Conservation (phyloP, 1,140 invertebrate species). For the Piezodorus guildinii region DNA sequence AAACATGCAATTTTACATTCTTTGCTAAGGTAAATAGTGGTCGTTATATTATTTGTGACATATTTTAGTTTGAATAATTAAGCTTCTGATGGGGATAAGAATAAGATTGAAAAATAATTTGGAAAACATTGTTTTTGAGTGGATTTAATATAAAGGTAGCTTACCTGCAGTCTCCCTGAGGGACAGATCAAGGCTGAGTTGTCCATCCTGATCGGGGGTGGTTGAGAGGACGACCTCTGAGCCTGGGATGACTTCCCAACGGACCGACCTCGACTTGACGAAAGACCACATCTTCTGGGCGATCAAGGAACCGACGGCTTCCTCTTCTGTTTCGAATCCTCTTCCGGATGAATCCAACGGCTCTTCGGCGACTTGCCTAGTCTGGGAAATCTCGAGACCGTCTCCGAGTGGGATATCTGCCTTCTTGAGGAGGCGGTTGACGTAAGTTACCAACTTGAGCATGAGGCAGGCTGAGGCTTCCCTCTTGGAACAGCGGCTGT, state of each 20-base stretch:
- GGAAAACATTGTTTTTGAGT: too few species aligned
- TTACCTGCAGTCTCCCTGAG: slow-evolving; percentile 32
- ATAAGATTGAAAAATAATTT: too few species aligned
- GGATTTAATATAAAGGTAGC: too few species aligned
- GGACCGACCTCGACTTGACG: slow-evolving; percentile 52
- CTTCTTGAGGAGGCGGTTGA: slow-evolving; percentile 67
- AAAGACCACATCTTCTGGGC: slow-evolving; percentile 61
- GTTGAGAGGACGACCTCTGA: slow-evolving; percentile 61
- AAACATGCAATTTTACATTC: too few species aligned
- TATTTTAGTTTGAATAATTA: too few species aligned
- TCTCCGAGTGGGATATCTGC: slow-evolving; percentile 59
- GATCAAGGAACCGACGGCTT: slow-evolving; percentile 54
- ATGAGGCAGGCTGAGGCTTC: slow-evolving; percentile 67
- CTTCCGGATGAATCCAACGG: slow-evolving; percentile 27
- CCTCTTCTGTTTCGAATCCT: slow-evolving; percentile 43
- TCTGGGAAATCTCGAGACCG: slow-evolving; percentile 59
- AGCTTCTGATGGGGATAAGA: too few species aligned
- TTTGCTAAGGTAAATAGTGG: too few species aligned
- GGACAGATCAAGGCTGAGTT: slow-evolving; percentile 57
- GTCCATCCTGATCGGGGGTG: slow-evolving; percentile 53
- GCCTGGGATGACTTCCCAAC: slow-evolving; percentile 56
- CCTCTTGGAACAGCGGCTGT: slow-evolving; percentile 57
- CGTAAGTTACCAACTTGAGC: slow-evolving; percentile 64
- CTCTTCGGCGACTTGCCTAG: slow-evolving; percentile 21
- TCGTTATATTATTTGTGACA: too few species aligned